Evolutionary conservation across 2,113 vertebrate species (phyloP).

Genomic region (Dromaius novaehollandiae): DNA sequence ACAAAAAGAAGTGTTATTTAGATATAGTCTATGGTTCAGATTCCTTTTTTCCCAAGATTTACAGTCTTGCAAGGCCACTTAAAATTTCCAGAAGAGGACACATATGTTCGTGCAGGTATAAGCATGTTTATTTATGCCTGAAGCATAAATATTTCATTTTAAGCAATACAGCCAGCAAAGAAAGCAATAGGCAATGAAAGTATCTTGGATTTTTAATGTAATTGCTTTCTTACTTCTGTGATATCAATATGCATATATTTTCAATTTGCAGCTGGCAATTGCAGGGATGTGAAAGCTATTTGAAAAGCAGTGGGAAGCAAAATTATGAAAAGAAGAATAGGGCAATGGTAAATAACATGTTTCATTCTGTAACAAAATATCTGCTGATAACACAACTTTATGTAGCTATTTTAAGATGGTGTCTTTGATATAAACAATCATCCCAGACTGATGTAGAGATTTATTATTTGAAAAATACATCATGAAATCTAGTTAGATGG

Average conservation of each 20-base stretch:
- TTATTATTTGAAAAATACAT: not conserved
- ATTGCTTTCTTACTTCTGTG: not conserved
- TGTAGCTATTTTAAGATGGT: not conserved
- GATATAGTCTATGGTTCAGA: not conserved
- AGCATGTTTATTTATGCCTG: not conserved
- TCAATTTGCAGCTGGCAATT: conserved; percentile 18
- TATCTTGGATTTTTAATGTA: not conserved
- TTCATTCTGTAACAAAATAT: not conserved
- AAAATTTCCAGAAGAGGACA: not conserved
- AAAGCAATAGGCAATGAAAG: not conserved
- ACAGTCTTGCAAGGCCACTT: not conserved
- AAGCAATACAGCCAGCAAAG: not conserved
- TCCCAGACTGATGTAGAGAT: not conserved
- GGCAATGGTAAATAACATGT: not conserved
- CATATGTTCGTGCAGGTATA: not conserved
- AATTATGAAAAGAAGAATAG: not conserved
- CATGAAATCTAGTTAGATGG: not conserved
- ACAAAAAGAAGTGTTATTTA: not conserved
- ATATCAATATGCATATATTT: conserved; percentile 22
- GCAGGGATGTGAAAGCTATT: conserved; percentile 10
- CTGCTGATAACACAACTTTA: not conserved
- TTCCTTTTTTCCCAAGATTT: not conserved
- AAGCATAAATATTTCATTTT: not conserved
- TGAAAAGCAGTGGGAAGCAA: conserved; percentile 30
- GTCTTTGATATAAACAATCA: not conserved